These are phyloP conservation scores for Laticauda laticaudata DNA, from an alignment of 2,113 vertebrate species.

Conservation along the genomic window DNA sequence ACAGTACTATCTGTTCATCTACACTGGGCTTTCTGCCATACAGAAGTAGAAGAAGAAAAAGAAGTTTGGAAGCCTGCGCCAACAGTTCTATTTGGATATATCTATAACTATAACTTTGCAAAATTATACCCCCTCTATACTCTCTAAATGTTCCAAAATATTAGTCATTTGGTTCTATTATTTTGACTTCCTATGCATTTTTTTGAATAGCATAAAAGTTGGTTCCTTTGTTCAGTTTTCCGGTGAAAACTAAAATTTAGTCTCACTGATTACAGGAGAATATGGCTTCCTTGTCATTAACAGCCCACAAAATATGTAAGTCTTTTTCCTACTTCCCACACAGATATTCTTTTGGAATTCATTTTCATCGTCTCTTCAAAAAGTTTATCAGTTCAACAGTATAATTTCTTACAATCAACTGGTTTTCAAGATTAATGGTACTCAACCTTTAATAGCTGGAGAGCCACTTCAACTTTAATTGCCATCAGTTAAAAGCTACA, in stretches of 20 bases:
- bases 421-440: constrained; percentile 29
- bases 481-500: not conserved
- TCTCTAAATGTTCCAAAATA: not conserved
- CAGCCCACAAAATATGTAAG: not conserved
- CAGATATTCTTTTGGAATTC: constrained; percentile 11
- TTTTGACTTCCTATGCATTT: not conserved
- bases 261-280: not conserved
- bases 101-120: not conserved
- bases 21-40: not conserved
- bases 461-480: constrained; percentile 25
- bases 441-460: constrained; percentile 28
- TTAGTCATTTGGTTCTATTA: not conserved
- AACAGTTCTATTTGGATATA: not conserved
- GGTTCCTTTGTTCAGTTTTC: constrained; percentile 1
- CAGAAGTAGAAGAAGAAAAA: not conserved
- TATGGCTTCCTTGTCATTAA: not conserved
- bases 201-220: not conserved
- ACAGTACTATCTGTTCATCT: not conserved
- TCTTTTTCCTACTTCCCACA: not conserved
- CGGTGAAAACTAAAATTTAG: constrained; percentile 1
- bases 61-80: not conserved
- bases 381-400: constrained; percentile 23
- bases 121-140: not conserved
- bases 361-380: constrained; percentile 2
- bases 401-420: constrained; percentile 23